Evolutionary conservation across 1,140 invertebrate genomes (phyloP).

Genomic region (Sipha flava): DNA sequence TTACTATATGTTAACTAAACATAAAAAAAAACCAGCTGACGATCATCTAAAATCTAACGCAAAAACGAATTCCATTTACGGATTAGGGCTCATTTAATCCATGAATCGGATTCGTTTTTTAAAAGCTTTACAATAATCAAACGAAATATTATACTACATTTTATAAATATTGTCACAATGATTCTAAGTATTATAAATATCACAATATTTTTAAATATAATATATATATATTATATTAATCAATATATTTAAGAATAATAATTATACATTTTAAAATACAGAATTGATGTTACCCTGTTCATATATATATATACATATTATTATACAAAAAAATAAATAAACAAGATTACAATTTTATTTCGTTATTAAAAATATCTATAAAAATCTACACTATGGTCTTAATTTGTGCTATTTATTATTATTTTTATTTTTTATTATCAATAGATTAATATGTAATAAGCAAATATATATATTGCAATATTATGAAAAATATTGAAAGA

Average conservation of each 20-base stretch:
- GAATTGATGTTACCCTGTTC: constrained; percentile 27
- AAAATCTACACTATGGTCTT: neutral
- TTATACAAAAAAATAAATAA: neutral
- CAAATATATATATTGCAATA: neutral
- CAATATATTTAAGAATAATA: neutral
- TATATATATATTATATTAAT: neutral
- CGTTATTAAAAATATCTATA: neutral
- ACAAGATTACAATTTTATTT: neutral
- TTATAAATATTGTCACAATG: constrained; percentile 29
- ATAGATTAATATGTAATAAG: neutral
- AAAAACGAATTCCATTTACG: constrained; percentile 29
- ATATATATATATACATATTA: neutral
- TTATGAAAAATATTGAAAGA: neutral
- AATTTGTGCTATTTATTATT: neutral
- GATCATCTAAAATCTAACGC: neutral
- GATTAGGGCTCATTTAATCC: constrained; percentile 32
- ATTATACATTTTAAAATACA: constrained; percentile 8
- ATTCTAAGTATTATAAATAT: constrained; percentile 27
- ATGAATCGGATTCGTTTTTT: constrained; percentile 26
- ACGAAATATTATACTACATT: neutral
- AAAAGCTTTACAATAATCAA: neutral
- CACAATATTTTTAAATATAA: neutral
- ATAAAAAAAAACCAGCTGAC: no score
- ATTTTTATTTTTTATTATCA: no score
- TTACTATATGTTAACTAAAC: no score